These are phyloP conservation scores for Penaeus vannamei DNA, from an alignment of 1,140 invertebrate species.

Conservation along the genomic window DNA sequence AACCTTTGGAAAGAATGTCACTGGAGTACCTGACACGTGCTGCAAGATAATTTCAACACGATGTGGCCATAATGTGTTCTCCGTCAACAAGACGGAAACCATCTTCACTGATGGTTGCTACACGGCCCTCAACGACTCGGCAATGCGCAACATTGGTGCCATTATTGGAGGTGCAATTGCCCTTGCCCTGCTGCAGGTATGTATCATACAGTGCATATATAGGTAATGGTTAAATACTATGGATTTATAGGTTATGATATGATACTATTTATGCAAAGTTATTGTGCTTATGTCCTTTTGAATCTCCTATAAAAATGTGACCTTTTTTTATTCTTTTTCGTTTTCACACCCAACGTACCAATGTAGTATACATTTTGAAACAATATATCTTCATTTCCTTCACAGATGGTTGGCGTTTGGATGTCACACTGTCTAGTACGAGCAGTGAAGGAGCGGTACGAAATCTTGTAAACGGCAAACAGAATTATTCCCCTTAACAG, in stretches of 20 bases:
- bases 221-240: no score
- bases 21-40: constrained; percentile 62
- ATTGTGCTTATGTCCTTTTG: no score
- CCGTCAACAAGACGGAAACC: no score
- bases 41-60: constrained; percentile 23
- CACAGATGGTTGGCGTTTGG: constrained; percentile 64
- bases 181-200: constrained; percentile 58
- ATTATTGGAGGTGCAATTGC: constrained; percentile 65
- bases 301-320: no score
- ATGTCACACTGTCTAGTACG: constrained; percentile 61
- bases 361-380: no score
- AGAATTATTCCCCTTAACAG: no score
- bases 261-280: no score
- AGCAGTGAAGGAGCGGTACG: constrained; percentile 58
- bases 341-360: no score
- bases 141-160: constrained; percentile 50
- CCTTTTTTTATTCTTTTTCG: no score
- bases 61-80: constrained; percentile 15
- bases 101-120: constrained; percentile 65
- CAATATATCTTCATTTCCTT: background rate
- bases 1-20: background rate
- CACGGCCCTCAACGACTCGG: constrained; percentile 19
- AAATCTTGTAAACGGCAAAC: constrained; percentile 41
- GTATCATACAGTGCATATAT: background rate
- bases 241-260: no score